Evolutionary conservation across 2,113 vertebrate species (phyloP), one percentile per base, ranked within the genome.

Genomic region (Platysteira castanea): DNA sequence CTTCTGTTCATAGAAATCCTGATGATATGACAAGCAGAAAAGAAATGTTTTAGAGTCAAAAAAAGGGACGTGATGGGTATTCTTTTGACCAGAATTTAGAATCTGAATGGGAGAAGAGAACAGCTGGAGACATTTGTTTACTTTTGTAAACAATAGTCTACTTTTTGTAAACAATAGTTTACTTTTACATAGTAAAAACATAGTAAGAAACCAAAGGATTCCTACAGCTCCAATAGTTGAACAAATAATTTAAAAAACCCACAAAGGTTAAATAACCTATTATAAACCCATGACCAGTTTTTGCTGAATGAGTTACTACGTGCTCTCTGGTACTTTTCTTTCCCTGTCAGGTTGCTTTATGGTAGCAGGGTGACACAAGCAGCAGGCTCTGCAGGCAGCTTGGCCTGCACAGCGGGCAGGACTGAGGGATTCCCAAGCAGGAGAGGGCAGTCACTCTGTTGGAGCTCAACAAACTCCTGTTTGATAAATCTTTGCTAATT

Each of bases 341-440:
- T 49, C 44, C 19, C 13, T 31, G 5, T 7, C 6, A 44, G 31
- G 28, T 24, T 54, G 31, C 26, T 33, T 44, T 1, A 2, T 11
- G 14, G 44, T 7, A 24, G 31, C 30, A 79, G 41, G 8, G 10
- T 8, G 3, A n/a, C 15, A 18, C 0, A 7, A 79, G 13, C 33
- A 60, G 12, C 39, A 35, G 23, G 28, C 42, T 33, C 15, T 16
- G 12, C 44, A 50, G 26, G 2, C 37, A 52, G 4, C 21, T 69
- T 41, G 61, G n/a, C 20, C 75, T 15, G 4, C 7, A 2, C 0
- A 0, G 6, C 3, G 9, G 4, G 4, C 39, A 80, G 31, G 33
- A 37, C 10, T 26, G 31, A 7, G 28, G 6, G 17, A 61, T 49
- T 82, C 26, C 26, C 47, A 59, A 23, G 7, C n/a, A 50, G 28